phyloP scores from a whole-genome alignment of 1,140 invertebrate species.

The Agrypnia vestita region DNA sequence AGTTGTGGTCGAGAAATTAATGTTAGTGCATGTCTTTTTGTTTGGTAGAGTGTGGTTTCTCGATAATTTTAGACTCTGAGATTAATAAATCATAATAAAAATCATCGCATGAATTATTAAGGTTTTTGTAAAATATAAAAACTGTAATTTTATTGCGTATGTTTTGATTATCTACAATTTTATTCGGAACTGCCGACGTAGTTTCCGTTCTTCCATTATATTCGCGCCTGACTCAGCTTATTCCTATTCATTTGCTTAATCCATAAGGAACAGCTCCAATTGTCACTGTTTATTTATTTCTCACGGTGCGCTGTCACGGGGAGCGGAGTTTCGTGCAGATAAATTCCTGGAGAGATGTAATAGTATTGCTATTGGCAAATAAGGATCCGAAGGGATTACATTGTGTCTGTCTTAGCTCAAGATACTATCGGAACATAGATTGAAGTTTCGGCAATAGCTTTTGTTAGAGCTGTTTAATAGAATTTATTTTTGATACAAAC shows the following conservation, averaged over 20 bases:
- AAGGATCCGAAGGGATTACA: constrained; percentile 37
- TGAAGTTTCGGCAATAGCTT: constrained; percentile 42
- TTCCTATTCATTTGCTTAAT: background rate
- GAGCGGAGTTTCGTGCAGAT: constrained; percentile 9
- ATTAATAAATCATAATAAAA: too few relatives aligned
- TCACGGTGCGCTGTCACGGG: constrained; percentile 10
- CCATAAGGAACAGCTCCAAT: background rate
- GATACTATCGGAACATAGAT: constrained; percentile 39
- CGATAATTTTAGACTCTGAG: too few relatives aligned
- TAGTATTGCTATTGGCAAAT: constrained; percentile 43
- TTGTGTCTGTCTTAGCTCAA: constrained; percentile 22
- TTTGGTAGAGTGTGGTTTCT: too few relatives aligned
- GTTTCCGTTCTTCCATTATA: background rate
- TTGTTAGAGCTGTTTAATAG: constrained; percentile 34
- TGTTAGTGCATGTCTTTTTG: too few relatives aligned
- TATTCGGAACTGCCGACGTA: background rate
- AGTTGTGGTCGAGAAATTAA: too few relatives aligned
- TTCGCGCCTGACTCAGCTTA: background rate
- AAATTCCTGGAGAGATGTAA: constrained; percentile 13
- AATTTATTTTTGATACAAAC: constrained; percentile 33
- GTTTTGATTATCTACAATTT: too few relatives aligned
- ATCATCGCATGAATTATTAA: too few relatives aligned
- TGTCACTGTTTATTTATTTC: constrained; percentile 26
- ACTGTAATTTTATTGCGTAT: too few relatives aligned
- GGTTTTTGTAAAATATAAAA: too few relatives aligned